Evolutionary conservation across 2,113 vertebrate species (phyloP).

Genomic region (Boleophthalmus pectinirostris): DNA sequence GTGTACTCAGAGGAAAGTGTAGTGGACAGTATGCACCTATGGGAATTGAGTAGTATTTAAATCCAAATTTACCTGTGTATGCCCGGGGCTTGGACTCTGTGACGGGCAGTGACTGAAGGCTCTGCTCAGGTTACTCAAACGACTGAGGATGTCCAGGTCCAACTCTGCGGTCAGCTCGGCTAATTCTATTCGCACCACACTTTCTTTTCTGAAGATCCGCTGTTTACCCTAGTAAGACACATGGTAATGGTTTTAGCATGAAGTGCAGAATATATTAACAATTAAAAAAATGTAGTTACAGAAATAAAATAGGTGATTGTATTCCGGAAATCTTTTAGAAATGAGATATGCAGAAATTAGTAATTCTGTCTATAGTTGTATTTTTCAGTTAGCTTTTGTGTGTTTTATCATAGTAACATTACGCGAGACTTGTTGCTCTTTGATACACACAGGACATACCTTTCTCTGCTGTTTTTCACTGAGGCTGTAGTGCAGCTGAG

Average conservation of each 20-base stretch:
- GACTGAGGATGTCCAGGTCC: conserved; percentile 77
- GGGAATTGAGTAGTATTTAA: background rate
- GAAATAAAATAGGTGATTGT: too few species aligned
- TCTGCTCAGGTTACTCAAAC: conserved; percentile 66
- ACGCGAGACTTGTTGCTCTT: background rate
- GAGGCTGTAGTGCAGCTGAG: conserved; percentile 82
- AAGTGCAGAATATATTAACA: background rate
- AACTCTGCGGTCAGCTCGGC: conserved; percentile 76
- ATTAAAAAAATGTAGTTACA: background rate
- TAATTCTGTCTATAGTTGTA: background rate
- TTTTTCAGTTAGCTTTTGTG: background rate
- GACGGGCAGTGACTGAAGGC: conserved; percentile 71
- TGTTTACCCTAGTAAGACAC: conserved; percentile 68
- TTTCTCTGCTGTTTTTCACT: conserved; percentile 78
- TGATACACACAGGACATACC: conserved; percentile 58
- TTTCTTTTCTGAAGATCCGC: conserved; percentile 69
- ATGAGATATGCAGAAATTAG: too few species aligned
- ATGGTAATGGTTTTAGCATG: background rate
- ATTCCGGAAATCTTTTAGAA: too few species aligned
- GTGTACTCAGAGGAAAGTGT: background rate
- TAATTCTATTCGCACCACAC: conserved; percentile 70
- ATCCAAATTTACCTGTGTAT: conserved; percentile 50
- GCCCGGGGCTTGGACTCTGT: conserved; percentile 39
- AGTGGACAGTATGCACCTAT: background rate
- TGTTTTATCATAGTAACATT: background rate